Evolutionary conservation across 2,888 invertebrate genomes (phyloP).

Genomic region (Parelbella ahira): DNA sequence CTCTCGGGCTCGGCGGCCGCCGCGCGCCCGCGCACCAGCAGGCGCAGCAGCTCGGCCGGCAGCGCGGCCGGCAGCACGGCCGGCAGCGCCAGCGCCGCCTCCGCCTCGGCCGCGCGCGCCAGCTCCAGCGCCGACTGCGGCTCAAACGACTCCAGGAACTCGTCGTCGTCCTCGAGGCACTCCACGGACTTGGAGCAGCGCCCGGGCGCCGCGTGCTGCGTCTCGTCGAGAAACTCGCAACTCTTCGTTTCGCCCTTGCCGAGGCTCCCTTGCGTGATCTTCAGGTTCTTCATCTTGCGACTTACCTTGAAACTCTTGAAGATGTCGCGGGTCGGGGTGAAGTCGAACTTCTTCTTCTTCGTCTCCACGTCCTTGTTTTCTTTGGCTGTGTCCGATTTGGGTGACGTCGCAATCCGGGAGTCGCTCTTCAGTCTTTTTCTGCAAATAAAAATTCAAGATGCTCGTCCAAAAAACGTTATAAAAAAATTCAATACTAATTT

Average conservation of each 20-base stretch:
- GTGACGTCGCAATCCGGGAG: conserved; percentile 56
- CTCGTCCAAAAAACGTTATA: no score
- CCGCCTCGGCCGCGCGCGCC: conserved; percentile 47
- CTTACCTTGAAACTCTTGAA: conserved; percentile 68
- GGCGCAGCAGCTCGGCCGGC: no score
- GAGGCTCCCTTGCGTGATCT: conserved; percentile 46
- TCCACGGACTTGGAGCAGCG: conserved; percentile 70
- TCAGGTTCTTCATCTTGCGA: conserved; percentile 63
- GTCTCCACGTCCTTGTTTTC: conserved; percentile 58
- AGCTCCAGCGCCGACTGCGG: conserved; percentile 56
- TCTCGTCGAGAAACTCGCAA: conserved; percentile 69
- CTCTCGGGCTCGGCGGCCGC: conserved; percentile 52
- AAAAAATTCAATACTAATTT: no score
- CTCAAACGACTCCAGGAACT: conserved; percentile 41
- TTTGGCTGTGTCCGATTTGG: conserved; percentile 61
- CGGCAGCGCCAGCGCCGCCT: conserved; percentile 48
- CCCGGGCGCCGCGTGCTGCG: conserved; percentile 46
- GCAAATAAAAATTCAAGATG: conserved; percentile 12
- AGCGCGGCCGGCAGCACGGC: conserved; percentile 58
- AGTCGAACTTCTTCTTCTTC: conserved; percentile 74
- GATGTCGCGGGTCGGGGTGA: conserved; percentile 68
- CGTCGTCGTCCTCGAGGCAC: conserved; percentile 52
- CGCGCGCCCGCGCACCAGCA: no score
- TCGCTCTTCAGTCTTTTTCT: conserved; percentile 76
- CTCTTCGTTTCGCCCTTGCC: conserved; percentile 66